Evolutionary conservation across 1,140 invertebrate genomes (phyloP).

Genomic region (Drosophila santomea): DNA sequence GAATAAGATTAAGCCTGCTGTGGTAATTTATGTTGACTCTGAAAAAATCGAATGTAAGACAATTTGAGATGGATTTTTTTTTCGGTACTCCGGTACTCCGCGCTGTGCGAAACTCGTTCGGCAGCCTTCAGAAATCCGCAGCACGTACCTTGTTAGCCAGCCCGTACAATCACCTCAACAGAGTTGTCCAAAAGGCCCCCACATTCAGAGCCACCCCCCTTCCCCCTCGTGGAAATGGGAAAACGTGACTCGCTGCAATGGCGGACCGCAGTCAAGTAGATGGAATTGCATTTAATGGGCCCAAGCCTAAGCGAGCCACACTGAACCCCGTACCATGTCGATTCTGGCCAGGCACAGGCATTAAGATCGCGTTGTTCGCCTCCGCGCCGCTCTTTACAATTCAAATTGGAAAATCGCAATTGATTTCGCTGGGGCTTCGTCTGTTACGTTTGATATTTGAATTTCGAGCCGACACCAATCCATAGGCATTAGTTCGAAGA

Average conservation of each 20-base stretch:
- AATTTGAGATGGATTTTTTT: conserved; percentile 71
- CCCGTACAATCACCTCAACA: conserved; percentile 73
- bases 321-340: conserved; percentile 7
- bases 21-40: conserved; percentile 79
- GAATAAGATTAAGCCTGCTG: conserved; percentile 57
- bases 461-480: conserved; percentile 59
- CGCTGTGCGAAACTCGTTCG: conserved; percentile 59
- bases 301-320: conserved; percentile 19
- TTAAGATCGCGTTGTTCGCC: conserved; percentile 40
- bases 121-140: conserved; percentile 74
- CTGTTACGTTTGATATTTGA: conserved; percentile 66
- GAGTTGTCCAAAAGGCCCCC: conserved; percentile 36
- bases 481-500: conserved; percentile 54
- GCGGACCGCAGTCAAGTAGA: conserved; percentile 64
- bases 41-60: conserved; percentile 78
- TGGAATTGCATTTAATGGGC: conserved; percentile 78
- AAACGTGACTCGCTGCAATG: conserved; percentile 73
- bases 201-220: too few relatives aligned
- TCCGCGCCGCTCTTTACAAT: conserved; percentile 54
- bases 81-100: not conserved
- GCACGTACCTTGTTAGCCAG: conserved; percentile 73
- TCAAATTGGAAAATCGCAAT: conserved; percentile 77
- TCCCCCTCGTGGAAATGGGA: conserved; percentile 1
- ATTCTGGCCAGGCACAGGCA: conserved; percentile 4
- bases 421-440: conserved; percentile 44